Evolutionary conservation across 2,797 vertebrate species (phyloP), one percentile per base, ranked within the genome.

Genomic region (Oreortyx pictus): DNA sequence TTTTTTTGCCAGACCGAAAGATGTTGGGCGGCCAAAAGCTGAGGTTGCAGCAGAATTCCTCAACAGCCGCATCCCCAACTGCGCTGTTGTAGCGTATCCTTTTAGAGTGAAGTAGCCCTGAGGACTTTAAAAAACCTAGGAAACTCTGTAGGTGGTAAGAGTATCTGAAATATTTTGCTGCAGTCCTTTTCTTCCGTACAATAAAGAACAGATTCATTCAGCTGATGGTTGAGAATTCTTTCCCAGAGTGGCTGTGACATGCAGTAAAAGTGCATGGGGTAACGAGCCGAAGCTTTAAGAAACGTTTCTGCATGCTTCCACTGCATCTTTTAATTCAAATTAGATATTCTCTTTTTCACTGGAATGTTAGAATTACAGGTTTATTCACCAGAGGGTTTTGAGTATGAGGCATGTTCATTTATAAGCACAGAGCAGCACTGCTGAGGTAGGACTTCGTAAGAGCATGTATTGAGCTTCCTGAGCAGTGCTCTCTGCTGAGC

Each of bases 21-120:
- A 99, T 97, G 98, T 99, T 46, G 99, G 99, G 89, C 98, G 98
- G 94, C 98, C 99, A n/a, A 99, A 99, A 94, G 99, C 99, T 75
- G 99, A 99, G 68, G 99, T 99, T 78, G 99, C 99, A 88, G 99
- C 99, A 52, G 98, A 99, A 89, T 99, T 99, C 91, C 96, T 99
- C 35, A 99, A 99, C 96, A 98, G 89, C 85, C 98, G 99, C 71
- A 90, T 99, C 93, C 99, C 98, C 81, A 98, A 97, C 94, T 99
- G 99, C 95, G 98, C 98, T 95, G 99, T 99, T 11, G 97, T 98
- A 78, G 98, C 99, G 99, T 99, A 99, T 99, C 99, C 98, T 98
- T 98, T 97, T 79, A 5, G 31, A 47, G 60, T 73, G 65, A 22
- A 43, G 54, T 25, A 77, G 65, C 70, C 89, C 66, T 4, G 3